Evolutionary conservation across 2,888 invertebrate species (phyloP).

Genomic region (Callimorpha dominula): DNA sequence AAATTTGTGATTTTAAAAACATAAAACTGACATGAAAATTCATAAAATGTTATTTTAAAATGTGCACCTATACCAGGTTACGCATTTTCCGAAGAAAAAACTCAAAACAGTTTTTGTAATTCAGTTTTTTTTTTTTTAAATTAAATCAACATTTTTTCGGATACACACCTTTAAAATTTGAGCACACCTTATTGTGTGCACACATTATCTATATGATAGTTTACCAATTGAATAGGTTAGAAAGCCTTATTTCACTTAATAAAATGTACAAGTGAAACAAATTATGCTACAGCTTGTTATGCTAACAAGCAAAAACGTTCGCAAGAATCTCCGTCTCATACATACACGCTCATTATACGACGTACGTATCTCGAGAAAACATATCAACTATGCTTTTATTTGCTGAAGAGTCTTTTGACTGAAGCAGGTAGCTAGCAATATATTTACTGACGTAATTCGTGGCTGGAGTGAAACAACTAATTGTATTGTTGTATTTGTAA

Average conservation of each 20-base stretch:
- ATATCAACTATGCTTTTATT: neutral
- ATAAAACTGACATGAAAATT: too few relatives aligned
- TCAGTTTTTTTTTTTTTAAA: too few relatives aligned
- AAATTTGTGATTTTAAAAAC: too few relatives aligned
- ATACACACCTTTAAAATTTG: neutral
- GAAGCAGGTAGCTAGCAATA: neutral
- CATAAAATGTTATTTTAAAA: too few relatives aligned
- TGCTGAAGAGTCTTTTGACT: neutral
- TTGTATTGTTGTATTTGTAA: too few relatives aligned
- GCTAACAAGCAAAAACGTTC: conserved; percentile 3
- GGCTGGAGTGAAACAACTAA: neutral
- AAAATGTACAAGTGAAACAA: neutral
- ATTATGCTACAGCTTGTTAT: neutral
- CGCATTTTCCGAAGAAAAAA: too few relatives aligned
- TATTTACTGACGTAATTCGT: neutral
- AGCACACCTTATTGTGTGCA: neutral
- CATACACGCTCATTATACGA: neutral
- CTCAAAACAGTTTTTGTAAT: too few relatives aligned
- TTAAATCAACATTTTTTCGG: too few relatives aligned
- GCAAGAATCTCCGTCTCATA: neutral
- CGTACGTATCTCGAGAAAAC: neutral
- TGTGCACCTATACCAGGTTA: too few relatives aligned
- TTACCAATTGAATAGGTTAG: neutral
- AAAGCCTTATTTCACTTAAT: neutral
- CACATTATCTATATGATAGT: neutral